Evolutionary conservation across 2,113 vertebrate genomes (phyloP), one percentile per base, ranked within the genome.

Genomic region (Mellivora capensis): DNA sequence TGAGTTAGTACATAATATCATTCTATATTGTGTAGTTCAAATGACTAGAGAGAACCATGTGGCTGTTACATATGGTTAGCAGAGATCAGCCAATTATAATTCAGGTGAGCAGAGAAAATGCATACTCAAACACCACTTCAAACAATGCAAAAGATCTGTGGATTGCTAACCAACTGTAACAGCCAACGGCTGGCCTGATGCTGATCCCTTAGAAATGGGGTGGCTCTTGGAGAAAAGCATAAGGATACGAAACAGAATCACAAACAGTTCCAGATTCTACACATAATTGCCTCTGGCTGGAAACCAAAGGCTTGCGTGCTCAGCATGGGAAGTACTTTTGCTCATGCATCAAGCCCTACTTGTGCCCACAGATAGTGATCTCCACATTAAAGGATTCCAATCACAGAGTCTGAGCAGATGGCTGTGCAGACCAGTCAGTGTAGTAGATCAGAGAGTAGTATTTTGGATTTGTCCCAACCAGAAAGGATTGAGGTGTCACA

Each of bases 211-310:
- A 61, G 95, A 96, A 95, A 96, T 76, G 72, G 83, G 79, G 84
- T 90, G 82, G 25, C 49, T 96, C 61, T 95, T 79, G 34, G 72
- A 87, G 62, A 95, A 93, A 96, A 95, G 31, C 95, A 85, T 31
- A 47, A 96, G 76, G 57, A 84, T 83, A 47, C 39, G 44, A 92
- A 94, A 92, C 76, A 77, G 76, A 94, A 90, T 96, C 84, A 90
- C 95, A 98, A 96, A 71, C 80, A 97, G 91, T 90, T 96, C 90
- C 94, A 96, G 69, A 97, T 87, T 97, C 87, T 92, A 44, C 83
- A 59, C 47, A 86, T 94, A 93, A 96, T 90, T 96, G 76, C 84
- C 87, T 95, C 64, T 96, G 95, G 96, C 95, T 93, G 34, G 27
- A 76, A 95, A 90, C 92, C 92, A 98, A 92, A 97, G 71, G 39